Percentiles rank a stretch among this genome's conserved stretches.
Evolutionary conservation across 2,888 invertebrate species (phyloP).

Genomic region (Frankliniella intonsa): DNA sequence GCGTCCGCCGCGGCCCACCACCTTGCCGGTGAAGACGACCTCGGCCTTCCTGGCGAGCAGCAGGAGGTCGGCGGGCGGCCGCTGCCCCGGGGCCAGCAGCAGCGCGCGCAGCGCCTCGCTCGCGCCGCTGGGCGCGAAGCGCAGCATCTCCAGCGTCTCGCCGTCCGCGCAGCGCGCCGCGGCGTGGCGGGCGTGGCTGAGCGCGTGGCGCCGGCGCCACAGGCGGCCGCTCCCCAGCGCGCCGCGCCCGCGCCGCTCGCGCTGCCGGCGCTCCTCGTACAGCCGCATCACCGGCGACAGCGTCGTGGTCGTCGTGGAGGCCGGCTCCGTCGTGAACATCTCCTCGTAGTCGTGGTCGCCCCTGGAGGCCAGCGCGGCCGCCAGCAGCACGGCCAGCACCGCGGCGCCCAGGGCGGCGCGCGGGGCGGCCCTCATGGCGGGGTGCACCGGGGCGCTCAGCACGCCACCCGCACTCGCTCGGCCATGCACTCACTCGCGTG

Average conservation of each 20-base stretch:
- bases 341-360: constrained; percentile 16
- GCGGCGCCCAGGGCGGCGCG: background rate
- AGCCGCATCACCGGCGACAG: constrained; percentile 3
- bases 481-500: background rate
- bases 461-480: background rate
- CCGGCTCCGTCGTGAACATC: constrained; percentile 9
- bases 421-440: background rate
- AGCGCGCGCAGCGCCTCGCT: background rate
- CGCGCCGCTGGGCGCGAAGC: background rate
- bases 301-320: background rate
- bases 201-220: constrained; percentile 13
- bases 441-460: background rate
- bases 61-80: background rate
- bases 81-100: background rate
- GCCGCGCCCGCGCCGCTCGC: background rate
- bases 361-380: background rate
- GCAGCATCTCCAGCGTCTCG: background rate
- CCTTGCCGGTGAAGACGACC: constrained; percentile 4
- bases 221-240: background rate
- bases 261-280: constrained; percentile 4
- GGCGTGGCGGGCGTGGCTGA: background rate
- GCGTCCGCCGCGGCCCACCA: constrained; percentile 8
- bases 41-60: background rate
- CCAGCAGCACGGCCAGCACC: constrained; percentile 1
- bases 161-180: constrained; percentile 7